These are phyloP conservation scores for Avahi laniger DNA, from an alignment of 2,797 vertebrate species.

Conservation along the genomic window DNA sequence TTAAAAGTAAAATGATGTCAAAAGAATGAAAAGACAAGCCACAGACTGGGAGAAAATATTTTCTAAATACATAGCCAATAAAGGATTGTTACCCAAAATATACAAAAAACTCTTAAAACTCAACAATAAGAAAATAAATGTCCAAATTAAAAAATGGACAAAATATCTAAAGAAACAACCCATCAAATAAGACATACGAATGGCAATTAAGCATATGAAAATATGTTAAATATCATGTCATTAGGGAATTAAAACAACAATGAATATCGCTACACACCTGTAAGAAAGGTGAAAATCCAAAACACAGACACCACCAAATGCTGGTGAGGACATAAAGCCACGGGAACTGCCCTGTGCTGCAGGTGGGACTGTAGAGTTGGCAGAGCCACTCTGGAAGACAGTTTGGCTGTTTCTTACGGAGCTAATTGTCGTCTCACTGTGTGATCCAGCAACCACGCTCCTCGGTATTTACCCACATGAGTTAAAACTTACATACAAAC, in stretches of 20 bases:
- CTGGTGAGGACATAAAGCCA: neutral
- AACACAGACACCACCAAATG: neutral
- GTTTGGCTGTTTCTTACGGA: neutral
- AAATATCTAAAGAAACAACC: neutral
- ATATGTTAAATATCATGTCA: neutral
- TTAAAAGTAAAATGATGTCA: constrained; percentile 6
- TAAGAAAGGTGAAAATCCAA: neutral
- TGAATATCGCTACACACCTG: neutral
- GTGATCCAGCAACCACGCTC: neutral
- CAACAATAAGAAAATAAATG: neutral
- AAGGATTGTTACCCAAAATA: neutral
- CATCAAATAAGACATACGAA: neutral
- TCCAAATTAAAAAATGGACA: neutral
- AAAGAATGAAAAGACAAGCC: constrained; percentile 19
- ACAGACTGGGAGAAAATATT: neutral
- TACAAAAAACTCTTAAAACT: neutral
- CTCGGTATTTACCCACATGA: neutral
- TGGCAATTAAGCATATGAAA: neutral
- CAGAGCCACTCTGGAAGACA: neutral
- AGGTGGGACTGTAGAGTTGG: neutral
- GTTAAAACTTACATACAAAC: neutral
- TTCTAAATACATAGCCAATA: neutral
- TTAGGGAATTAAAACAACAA: neutral
- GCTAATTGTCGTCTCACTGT: neutral
- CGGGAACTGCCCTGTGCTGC: neutral